phyloP scores from a whole-genome alignment of 1,140 invertebrate genomes.

The Hycleus cichorii region DNA sequence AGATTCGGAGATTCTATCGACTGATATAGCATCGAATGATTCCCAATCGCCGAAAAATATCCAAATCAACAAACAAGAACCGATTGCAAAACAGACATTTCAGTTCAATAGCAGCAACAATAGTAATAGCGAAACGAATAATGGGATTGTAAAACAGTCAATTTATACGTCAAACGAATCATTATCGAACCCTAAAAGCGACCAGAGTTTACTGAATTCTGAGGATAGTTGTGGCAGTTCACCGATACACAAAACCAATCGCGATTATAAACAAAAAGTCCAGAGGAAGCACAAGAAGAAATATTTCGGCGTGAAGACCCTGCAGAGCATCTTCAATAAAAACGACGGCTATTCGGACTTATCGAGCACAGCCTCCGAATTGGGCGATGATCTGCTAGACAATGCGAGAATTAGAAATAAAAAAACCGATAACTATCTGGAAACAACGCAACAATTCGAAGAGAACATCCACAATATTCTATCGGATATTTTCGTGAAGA shows the following conservation, averaged over 20 bases:
- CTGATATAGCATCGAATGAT: conserved; percentile 39
- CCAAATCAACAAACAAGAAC: conserved; percentile 11
- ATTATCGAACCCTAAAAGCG: conserved; percentile 37
- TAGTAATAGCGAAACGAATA: conserved; percentile 10
- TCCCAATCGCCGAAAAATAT: conserved; percentile 39
- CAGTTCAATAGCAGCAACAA: conserved; percentile 7
- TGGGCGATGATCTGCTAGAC: conserved; percentile 26
- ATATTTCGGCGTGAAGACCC: conserved; percentile 42
- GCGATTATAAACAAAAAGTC: conserved; percentile 34
- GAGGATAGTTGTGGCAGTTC: conserved; percentile 37
- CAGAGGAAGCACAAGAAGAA: conserved; percentile 38
- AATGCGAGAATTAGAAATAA: conserved; percentile 3
- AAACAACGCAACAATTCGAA: conserved; percentile 39
- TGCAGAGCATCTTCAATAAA: conserved; percentile 42
- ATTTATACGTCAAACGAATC: conserved; percentile 34
- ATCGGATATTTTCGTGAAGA: conserved; percentile 39
- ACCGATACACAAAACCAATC: conserved; percentile 32
- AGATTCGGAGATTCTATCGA: conserved; percentile 39
- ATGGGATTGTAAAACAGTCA: conserved; percentile 9
- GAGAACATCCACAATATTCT: conserved; percentile 39
- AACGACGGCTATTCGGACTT: conserved; percentile 40
- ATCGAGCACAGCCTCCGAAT: conserved; percentile 38
- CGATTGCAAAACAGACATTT: background rate
- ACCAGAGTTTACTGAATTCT: conserved; percentile 39
- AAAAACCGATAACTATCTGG: conserved; percentile 16